Conservation (phyloP, 2,113 vertebrate genomes). For the Vulpes lagopus region DNA sequence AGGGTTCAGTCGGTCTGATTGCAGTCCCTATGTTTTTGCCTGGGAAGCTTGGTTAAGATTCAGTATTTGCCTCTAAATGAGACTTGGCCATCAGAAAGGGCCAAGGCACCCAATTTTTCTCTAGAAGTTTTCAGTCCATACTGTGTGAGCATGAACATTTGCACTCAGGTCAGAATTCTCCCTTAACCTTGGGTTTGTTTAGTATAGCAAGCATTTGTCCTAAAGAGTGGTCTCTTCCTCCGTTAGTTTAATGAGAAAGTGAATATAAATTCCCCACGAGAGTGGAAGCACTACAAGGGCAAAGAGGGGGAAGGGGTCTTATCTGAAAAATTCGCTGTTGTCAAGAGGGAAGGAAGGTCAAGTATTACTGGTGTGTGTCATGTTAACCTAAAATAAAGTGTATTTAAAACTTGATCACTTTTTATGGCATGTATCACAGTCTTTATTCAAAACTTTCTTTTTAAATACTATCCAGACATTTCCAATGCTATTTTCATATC, state of each 20-base stretch:
- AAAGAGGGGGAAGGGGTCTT: not conserved
- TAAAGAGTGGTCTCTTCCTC: not conserved
- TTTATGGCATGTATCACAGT: not conserved
- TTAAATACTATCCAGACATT: not conserved
- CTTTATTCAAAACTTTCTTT: not conserved
- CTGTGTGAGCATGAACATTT: not conserved
- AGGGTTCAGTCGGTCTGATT: not conserved
- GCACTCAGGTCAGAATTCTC: not conserved
- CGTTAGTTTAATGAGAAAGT: not conserved
- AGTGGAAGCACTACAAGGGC: not conserved
- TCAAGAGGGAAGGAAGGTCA: not conserved
- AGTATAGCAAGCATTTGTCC: not conserved
- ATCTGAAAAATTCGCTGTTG: not conserved
- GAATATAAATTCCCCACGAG: accelerated
- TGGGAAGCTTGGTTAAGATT: not conserved
- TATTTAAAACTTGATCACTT: not conserved
- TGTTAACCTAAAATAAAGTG: not conserved
- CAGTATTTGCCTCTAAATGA: not conserved
- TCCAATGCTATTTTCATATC: not conserved
- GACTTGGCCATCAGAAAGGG: not conserved
- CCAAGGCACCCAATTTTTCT: not conserved
- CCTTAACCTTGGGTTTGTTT: not conserved
- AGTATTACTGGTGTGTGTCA: not conserved
- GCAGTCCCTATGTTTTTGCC: not conserved
- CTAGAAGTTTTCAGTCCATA: not conserved